Evolutionary conservation across 1,140 invertebrate species (phyloP).

Genomic region (silkworm (Bombyx mori)): DNA sequence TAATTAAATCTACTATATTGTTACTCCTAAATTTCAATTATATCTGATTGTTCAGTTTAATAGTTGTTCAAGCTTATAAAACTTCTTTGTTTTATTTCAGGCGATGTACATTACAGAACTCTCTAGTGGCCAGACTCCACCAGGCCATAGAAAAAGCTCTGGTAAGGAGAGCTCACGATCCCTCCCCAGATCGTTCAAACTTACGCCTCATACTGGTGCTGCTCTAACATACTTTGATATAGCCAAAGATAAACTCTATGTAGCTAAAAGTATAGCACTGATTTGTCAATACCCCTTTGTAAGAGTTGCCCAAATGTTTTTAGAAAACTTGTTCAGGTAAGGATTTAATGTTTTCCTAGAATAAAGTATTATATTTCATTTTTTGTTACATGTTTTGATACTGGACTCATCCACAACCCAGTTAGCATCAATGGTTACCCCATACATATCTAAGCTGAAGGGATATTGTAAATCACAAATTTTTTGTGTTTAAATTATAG

Average conservation of each 20-base stretch:
- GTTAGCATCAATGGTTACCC: no score
- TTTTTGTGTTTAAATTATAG: no score
- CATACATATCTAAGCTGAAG: no score
- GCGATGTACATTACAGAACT: slow-evolving; percentile 94
- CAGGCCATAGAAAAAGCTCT: slow-evolving; percentile 72
- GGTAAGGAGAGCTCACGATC: slow-evolving; percentile 80
- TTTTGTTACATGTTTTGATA: no score
- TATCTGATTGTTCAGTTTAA: not conserved
- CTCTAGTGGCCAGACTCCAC: slow-evolving; percentile 82
- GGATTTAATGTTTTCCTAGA: slow-evolving; percentile 14
- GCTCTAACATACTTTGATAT: slow-evolving; percentile 92
- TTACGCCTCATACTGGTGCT: slow-evolving; percentile 81
- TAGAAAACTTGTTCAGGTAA: slow-evolving; percentile 89
- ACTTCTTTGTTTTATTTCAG: slow-evolving; percentile 53
- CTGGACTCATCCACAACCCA: no score
- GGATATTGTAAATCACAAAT: no score
- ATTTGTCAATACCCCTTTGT: slow-evolving; percentile 94
- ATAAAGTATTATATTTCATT: no score
- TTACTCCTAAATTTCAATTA: not conserved
- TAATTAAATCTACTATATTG: not conserved
- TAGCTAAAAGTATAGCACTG: slow-evolving; percentile 94
- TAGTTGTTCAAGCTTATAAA: not conserved
- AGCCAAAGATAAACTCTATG: slow-evolving; percentile 92
- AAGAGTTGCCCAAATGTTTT: slow-evolving; percentile 85
- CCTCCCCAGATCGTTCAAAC: slow-evolving; percentile 89